These are phyloP conservation scores for Progne subis DNA, from an alignment of 2,113 vertebrate species.

Conservation along the genomic window DNA sequence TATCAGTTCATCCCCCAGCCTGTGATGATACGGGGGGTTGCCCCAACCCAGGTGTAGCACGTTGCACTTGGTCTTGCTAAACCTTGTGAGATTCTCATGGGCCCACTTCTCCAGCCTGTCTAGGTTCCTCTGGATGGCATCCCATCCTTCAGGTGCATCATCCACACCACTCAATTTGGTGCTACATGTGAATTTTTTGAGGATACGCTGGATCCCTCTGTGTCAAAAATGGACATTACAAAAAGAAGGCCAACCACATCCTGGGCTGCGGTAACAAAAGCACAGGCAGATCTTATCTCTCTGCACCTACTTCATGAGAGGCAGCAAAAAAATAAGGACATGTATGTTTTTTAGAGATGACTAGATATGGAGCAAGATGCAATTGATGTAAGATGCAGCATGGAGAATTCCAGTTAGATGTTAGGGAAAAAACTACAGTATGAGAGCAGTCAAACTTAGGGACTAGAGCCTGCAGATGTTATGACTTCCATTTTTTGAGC, in stretches of 20 bases:
- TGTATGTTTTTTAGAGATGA: neutral
- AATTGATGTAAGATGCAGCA: neutral
- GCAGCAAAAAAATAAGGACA: neutral
- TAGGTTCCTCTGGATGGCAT: neutral
- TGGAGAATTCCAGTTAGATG: neutral
- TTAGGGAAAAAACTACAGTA: neutral
- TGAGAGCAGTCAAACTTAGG: neutral
- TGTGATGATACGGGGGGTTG: fast-evolving
- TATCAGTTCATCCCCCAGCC: fast-evolving
- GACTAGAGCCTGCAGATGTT: neutral
- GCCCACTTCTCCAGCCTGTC: neutral
- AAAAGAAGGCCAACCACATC: neutral
- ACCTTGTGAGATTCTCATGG: neutral
- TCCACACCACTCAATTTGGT: neutral
- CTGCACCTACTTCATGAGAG: neutral
- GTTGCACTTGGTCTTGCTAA: neutral
- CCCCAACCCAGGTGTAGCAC: neutral
- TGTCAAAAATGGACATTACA: neutral
- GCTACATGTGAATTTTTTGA: neutral
- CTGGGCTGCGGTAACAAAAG: neutral
- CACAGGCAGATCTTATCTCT: neutral
- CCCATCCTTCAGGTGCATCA: neutral
- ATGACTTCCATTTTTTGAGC: neutral
- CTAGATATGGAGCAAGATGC: neutral
- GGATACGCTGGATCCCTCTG: fast-evolving